Percentiles rank a stretch among this genome's conserved stretches.
These are phyloP conservation scores for Clamator glandarius DNA, from an alignment of 2,797 vertebrate species.

Conservation along the genomic window DNA sequence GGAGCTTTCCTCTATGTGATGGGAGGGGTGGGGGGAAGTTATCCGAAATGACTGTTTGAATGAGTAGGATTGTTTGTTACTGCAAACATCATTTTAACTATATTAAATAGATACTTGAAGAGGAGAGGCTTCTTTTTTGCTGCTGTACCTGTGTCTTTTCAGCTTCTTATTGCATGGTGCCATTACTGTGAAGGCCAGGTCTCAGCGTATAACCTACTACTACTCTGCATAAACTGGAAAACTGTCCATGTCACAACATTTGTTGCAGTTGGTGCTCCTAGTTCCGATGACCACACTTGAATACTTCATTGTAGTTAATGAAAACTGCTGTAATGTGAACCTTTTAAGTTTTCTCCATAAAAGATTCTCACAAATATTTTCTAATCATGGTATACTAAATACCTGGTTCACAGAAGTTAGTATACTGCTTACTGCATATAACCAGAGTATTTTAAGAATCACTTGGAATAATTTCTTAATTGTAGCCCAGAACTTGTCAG, in stretches of 20 bases:
- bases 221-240: background rate
- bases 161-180: background rate
- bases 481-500: background rate
- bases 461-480: background rate
- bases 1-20: fast-evolving
- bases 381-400: background rate
- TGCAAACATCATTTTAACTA: background rate
- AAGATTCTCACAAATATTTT: background rate
- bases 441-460: background rate
- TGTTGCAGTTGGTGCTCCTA: background rate
- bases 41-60: background rate
- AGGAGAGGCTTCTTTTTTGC: background rate
- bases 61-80: background rate
- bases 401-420: background rate
- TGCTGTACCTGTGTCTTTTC: background rate
- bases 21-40: background rate
- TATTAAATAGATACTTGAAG: background rate
- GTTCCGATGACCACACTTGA: background rate
- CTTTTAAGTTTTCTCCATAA: background rate
- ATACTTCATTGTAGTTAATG: background rate
- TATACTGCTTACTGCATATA: background rate
- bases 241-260: background rate
- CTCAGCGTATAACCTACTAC: background rate
- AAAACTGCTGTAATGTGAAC: background rate
- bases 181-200: fast-evolving